These are phyloP conservation scores for Melinopterus prodromus DNA, from an alignment of 2,888 invertebrate genomes.

Conservation along the genomic window DNA sequence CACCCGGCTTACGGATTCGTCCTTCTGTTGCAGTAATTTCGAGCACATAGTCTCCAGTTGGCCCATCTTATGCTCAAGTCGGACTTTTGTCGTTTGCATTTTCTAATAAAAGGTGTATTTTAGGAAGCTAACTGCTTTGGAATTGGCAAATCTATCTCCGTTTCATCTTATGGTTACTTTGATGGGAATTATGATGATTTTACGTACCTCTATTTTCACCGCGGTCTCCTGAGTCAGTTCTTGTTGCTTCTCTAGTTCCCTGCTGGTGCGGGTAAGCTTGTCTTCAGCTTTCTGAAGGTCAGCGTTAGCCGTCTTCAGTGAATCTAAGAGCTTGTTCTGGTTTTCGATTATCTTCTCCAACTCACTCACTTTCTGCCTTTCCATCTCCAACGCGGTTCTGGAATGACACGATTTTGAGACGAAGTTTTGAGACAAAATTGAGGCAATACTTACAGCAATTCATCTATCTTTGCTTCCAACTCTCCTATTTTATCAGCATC, in stretches of 20 bases:
- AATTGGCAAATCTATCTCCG: background rate
- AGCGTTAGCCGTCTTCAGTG: background rate
- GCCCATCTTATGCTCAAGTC: constrained; percentile 28
- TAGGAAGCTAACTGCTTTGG: background rate
- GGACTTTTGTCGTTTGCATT: constrained; percentile 31
- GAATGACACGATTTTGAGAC: background rate
- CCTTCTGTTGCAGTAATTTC: constrained; percentile 20
- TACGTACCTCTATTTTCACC: background rate
- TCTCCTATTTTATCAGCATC: background rate
- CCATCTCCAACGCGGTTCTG: constrained; percentile 5
- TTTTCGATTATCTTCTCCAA: constrained; percentile 24
- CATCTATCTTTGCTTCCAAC: constrained; percentile 12
- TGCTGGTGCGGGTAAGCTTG: background rate
- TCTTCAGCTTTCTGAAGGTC: background rate
- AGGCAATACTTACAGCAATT: constrained; percentile 10
- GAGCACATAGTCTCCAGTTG: constrained; percentile 29
- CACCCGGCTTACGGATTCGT: constrained; percentile 9
- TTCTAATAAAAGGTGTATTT: constrained; percentile 24
- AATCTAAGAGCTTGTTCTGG: background rate
- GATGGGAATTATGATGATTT: too few species aligned
- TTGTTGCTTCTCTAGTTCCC: constrained; percentile 7
- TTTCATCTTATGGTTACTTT: background rate
- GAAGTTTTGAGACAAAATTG: background rate
- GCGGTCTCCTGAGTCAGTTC: background rate
- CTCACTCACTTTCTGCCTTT: constrained; percentile 10